Percentiles rank a stretch among this genome's conserved stretches.
These are phyloP conservation scores for Acipenser transmontanus DNA, from an alignment of 2,797 vertebrate species.

Conservation along the genomic window DNA sequence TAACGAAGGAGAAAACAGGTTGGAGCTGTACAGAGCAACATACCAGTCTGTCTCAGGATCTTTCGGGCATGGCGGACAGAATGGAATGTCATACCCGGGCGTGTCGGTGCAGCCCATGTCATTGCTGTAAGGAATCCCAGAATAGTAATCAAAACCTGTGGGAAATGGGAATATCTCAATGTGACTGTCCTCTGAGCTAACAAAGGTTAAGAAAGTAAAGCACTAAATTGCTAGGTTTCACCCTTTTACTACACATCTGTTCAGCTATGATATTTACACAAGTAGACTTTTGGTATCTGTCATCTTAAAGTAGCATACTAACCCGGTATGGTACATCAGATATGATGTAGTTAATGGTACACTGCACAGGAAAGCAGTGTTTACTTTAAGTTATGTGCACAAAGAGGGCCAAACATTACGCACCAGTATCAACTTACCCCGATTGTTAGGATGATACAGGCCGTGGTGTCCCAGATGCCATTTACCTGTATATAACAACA, in stretches of 20 bases:
- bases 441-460: constrained; percentile 68
- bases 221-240: neutral
- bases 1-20: neutral
- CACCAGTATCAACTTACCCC: constrained; percentile 57
- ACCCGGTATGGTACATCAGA: no score
- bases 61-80: constrained; percentile 64
- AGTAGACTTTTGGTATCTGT: no score
- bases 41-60: constrained; percentile 46
- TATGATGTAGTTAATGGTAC: no score
- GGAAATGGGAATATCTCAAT: constrained; percentile 20
- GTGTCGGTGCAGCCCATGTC: constrained; percentile 93
- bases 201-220: neutral
- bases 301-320: no score
- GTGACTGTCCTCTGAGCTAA: neutral
- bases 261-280: no score
- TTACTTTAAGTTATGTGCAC: no score
- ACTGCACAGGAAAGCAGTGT: no score
- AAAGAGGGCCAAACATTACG: neutral
- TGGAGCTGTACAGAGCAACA: constrained; percentile 2
- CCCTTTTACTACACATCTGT: no score
- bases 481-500: constrained; percentile 61
- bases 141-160: constrained; percentile 86
- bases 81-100: constrained; percentile 75
- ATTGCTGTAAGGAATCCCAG: constrained; percentile 91
- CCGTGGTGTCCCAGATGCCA: constrained; percentile 92